Evolutionary conservation across 2,888 invertebrate species (phyloP), one percentile per base, ranked within the genome.

Genomic region (Branchipolynoe longqiensis): DNA sequence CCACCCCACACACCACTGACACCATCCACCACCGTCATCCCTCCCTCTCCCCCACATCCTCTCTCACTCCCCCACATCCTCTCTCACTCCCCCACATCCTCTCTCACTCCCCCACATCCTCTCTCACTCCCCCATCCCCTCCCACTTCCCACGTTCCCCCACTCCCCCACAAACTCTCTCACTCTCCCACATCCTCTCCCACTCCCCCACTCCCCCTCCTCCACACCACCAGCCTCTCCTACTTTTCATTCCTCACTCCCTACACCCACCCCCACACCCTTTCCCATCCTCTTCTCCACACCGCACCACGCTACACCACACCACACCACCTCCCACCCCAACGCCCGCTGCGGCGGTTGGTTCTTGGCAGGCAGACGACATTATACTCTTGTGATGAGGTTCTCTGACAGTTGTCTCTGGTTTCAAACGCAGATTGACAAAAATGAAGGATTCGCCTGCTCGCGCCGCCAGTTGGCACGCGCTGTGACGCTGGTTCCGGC

Each of bases 361-460:
- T 78, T 78, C 78, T 78, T 78, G 78, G 78, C 78, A 78, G 12
- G 12, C 6, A 8, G 1, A 18, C 1, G 22, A 33, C 54, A 78
- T 78, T 78, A 78, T 78, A 41, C 48, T 78, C 78, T 22, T 54
- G 48, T 41, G 78, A 3, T 25, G 78, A 48, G 78, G 22, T 54
- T 41, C 78, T n/a, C 78, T 78, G 78, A 78, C 78, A 54, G 48
- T 41, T 48, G 48, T 41, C 54, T 78, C 78, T 25, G 48, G 78
- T 78, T 78, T 78, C 78, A 78, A 78, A 78, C 41, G 28, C 22
- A 31, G 54, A 78, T 78, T 78, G 78, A 78, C 48, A 78, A 78
- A 78, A 78, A 78, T 78, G 78, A 78, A 78, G 78, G 78, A 78
- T 78, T 78, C 48, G 78, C 78, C 41, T 78, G 78, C 78, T 28